Evolutionary conservation across 1,140 invertebrate species (phyloP).

Genomic region (Macrobrachium rosenbergii): DNA sequence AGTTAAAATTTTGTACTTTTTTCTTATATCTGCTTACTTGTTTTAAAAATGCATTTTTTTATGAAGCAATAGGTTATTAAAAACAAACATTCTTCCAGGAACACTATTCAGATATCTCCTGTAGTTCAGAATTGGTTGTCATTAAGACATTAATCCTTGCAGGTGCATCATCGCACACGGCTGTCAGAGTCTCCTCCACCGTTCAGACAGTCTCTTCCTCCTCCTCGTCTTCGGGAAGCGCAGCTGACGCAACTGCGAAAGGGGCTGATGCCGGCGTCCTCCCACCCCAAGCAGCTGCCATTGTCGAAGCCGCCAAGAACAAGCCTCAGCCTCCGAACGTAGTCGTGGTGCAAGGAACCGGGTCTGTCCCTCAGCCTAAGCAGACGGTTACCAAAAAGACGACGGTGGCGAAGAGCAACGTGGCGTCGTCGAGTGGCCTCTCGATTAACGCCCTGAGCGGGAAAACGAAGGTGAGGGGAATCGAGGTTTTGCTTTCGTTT

Average conservation of each 20-base stretch:
- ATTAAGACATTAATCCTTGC: neutral
- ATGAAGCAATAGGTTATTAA: no score
- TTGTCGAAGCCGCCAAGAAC: neutral
- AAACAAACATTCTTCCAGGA: no score
- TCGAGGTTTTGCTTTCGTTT: neutral
- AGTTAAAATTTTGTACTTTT: no score
- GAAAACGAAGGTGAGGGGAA: constrained; percentile 40
- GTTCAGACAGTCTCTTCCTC: constrained; percentile 9
- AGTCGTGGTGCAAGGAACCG: constrained; percentile 39
- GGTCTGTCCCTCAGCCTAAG: constrained; percentile 9
- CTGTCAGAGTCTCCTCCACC: neutral
- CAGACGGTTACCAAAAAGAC: constrained; percentile 40
- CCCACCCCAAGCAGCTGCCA: constrained; percentile 1
- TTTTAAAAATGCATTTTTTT: no score
- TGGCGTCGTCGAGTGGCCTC: constrained; percentile 40
- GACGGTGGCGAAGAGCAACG: constrained; percentile 4
- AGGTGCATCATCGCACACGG: neutral
- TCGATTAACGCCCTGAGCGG: constrained; percentile 56
- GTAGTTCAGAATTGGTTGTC: no score
- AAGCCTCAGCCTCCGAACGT: constrained; percentile 8
- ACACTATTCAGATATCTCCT: no score
- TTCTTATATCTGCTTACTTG: no score
- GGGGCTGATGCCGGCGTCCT: neutral
- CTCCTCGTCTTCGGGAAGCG: neutral
- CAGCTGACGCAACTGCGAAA: neutral